phyloP scores from a whole-genome alignment of 2,888 invertebrate genomes.

The Lasioglossum zephyrum region DNA sequence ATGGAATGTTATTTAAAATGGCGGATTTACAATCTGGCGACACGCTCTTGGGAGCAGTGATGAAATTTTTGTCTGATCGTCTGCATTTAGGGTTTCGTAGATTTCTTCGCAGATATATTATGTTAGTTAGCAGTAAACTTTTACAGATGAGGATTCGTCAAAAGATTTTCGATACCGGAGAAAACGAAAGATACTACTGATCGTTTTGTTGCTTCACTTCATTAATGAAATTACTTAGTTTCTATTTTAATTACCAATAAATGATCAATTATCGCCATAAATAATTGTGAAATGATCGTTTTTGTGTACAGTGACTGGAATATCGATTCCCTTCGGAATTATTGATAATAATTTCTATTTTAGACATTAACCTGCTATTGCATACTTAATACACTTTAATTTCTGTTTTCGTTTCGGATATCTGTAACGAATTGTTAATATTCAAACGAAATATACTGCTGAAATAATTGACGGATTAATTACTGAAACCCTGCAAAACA shows the following conservation, averaged over 20 bases:
- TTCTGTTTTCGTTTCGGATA: neutral
- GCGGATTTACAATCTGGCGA: conserved; percentile 22
- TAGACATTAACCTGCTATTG: neutral
- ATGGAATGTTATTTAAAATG: conserved; percentile 60
- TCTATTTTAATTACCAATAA: no score
- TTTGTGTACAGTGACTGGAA: no score
- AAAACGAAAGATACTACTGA: no score
- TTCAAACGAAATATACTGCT: neutral
- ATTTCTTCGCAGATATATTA: no score
- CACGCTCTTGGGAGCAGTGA: neutral
- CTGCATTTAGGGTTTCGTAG: neutral
- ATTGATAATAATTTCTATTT: neutral
- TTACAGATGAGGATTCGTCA: no score
- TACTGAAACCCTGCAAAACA: neutral
- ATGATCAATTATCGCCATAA: no score
- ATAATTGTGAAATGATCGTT: no score
- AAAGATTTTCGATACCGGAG: no score
- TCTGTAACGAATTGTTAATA: neutral
- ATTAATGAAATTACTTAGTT: no score
- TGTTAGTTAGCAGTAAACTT: no score
- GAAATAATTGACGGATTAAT: neutral
- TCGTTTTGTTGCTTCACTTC: no score
- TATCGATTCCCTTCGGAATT: no score
- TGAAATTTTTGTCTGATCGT: neutral
- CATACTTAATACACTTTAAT: neutral